Percentiles rank a stretch among this genome's conserved stretches.
phyloP scores from a whole-genome alignment of 2,797 vertebrate species.

The Falco berigora region DNA sequence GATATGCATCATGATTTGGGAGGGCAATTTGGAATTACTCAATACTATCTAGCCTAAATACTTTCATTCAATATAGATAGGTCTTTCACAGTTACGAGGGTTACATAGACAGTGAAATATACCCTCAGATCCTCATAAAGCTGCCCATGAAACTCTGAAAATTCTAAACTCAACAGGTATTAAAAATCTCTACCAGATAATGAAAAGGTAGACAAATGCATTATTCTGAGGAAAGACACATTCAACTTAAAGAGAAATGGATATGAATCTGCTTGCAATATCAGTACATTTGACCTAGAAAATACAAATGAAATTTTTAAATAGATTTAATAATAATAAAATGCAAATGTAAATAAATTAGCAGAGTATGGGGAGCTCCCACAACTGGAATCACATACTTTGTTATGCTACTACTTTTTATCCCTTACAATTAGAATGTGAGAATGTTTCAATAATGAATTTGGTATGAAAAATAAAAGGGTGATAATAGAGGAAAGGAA shows the following conservation, averaged over 20 bases:
- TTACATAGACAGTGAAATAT: background rate
- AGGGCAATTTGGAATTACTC: background rate
- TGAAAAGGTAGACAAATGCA: background rate
- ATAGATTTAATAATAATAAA: background rate
- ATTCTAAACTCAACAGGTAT: background rate
- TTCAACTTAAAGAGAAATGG: background rate
- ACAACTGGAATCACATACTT: background rate
- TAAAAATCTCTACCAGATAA: background rate
- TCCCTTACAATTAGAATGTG: background rate
- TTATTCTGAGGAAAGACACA: background rate
- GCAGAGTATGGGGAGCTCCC: background rate
- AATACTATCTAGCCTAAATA: background rate
- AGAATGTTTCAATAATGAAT: constrained; percentile 32
- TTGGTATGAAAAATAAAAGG: constrained; percentile 27
- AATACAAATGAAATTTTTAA: background rate
- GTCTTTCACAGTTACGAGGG: background rate
- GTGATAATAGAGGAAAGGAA: constrained; percentile 10
- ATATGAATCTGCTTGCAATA: background rate
- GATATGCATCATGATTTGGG: background rate
- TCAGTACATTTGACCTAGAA: background rate
- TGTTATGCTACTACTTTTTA: background rate
- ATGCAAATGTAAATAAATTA: background rate
- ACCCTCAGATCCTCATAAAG: background rate
- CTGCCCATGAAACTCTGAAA: background rate
- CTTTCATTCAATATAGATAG: background rate